phyloP scores from a whole-genome alignment of 1,140 invertebrate species.

The Drosophila arawakana region DNA sequence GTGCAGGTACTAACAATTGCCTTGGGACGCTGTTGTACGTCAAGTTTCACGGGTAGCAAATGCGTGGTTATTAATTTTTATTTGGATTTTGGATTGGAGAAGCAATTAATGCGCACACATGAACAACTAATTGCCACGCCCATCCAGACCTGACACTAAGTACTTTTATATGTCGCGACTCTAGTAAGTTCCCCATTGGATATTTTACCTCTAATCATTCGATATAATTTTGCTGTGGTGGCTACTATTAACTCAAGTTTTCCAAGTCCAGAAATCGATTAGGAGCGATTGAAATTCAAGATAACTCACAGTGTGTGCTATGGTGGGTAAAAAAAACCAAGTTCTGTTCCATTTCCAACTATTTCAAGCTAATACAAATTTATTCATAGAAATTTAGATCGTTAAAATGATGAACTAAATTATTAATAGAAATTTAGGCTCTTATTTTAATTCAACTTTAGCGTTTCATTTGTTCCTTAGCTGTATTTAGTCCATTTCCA shows the following conservation, averaged over 20 bases:
- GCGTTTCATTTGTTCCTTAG: too few relatives aligned
- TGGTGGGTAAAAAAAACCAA: background rate
- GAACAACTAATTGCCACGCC: conserved; percentile 58
- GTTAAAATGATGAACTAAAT: too few relatives aligned
- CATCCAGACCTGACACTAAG: conserved; percentile 15
- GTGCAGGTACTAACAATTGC: conserved; percentile 33
- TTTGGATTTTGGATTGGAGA: conserved; percentile 52
- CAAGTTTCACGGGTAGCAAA: conserved; percentile 22
- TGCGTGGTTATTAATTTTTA: conserved; percentile 56
- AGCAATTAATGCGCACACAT: conserved; percentile 53
- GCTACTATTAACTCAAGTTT: background rate
- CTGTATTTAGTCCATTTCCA: too few relatives aligned
- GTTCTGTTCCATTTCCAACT: background rate
- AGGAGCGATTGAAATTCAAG: background rate
- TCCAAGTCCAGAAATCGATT: background rate
- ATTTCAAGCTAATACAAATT: background rate
- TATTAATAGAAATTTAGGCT: too few relatives aligned
- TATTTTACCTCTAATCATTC: background rate
- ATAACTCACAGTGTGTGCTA: background rate
- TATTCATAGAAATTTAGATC: too few relatives aligned
- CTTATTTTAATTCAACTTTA: too few relatives aligned
- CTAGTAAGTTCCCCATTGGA: too few relatives aligned
- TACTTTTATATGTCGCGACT: conserved; percentile 30
- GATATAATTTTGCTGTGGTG: background rate
- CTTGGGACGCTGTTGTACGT: conserved; percentile 9